Base-by-base conservation (phyloP, 2,888 invertebrate species). In the Kuschelorhynchus macadamiae region DNA sequence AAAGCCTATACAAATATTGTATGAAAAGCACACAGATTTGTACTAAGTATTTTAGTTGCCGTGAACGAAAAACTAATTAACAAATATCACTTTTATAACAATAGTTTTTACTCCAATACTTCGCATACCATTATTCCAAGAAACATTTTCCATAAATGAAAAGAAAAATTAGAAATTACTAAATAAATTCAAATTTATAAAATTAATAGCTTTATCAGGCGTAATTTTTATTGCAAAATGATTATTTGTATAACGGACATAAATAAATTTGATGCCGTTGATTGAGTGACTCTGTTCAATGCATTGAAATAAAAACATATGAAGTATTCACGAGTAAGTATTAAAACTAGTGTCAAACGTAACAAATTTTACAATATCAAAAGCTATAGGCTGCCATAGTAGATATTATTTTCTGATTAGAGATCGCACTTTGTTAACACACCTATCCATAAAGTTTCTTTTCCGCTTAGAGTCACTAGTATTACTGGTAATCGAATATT, bases 371-470 rank as follows among this genome's bases (percentile, higher is more conserved):
- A 65, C 62, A 62, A 65, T 60, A 69, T 67, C 64, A 71, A 61
- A n/a, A 67, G 60, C 30, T 50, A 36, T 59, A 53, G 49, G 44
- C 61, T 67, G 70, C 66, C 57, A 60, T 16, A 44, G 20, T 16
- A 17, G 39, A 17, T 60, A 30, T 76, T 75, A 81, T 71, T 81
- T 82, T 71, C 80, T 81, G 66, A 89, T 92, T 81, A 92, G 87
- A 85, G 91, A 90, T 86, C 91, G 89, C 84, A 92, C 91, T 89
- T 92, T 92, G 85, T 91, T 92, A 76, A 92, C 91, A 84, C 92
- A 92, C 82, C 91, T 87, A 87, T 94, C 93, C 89, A 94, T 92
- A 82, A 94, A 93, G 83, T 93, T 93, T 81, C 90, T 90, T 83
- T 90, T 91, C 79, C 89, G 86, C 82, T 91, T 91, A 7, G 87